Conservation (phyloP, 2,113 vertebrate genomes). For the Nerophis ophidion region DNA sequence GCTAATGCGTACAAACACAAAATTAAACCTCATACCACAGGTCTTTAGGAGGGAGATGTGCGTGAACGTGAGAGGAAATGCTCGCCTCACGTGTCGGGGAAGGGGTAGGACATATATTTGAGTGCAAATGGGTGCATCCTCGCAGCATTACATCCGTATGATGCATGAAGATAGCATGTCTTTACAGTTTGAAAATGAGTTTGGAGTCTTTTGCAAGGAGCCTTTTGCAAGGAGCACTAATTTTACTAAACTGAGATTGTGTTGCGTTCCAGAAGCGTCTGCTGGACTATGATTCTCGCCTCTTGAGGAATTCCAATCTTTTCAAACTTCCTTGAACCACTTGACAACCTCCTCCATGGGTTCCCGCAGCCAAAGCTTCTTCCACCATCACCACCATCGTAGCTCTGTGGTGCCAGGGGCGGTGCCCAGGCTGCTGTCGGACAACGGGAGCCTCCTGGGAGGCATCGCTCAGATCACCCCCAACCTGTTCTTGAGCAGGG, state of each 20-base stretch:
- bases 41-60: too few species aligned
- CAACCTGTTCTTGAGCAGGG: conserved; percentile 89
- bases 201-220: too few species aligned
- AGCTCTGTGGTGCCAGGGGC: conserved; percentile 69
- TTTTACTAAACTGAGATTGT: background rate
- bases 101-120: too few species aligned
- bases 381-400: conserved; percentile 69
- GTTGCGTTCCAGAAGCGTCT: conserved; percentile 52
- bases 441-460: conserved; percentile 75
- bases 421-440: conserved; percentile 83
- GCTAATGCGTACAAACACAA: too few species aligned
- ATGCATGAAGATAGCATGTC: too few species aligned
- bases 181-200: too few species aligned
- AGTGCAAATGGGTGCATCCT: too few species aligned
- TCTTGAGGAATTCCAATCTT: conserved; percentile 41
- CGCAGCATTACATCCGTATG: too few species aligned
- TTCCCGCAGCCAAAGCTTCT: conserved; percentile 87
- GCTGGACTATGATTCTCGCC: conserved; percentile 44
- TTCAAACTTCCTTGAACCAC: conserved; percentile 5
- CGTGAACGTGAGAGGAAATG: too few species aligned
- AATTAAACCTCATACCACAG: too few species aligned
- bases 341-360: conserved; percentile 73
- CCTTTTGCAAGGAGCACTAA: too few species aligned
- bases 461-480: conserved; percentile 96
- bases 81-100: too few species aligned